These are phyloP conservation scores for Euspilapteryx auroguttella DNA, from an alignment of 2,888 invertebrate genomes.

Conservation along the genomic window DNA sequence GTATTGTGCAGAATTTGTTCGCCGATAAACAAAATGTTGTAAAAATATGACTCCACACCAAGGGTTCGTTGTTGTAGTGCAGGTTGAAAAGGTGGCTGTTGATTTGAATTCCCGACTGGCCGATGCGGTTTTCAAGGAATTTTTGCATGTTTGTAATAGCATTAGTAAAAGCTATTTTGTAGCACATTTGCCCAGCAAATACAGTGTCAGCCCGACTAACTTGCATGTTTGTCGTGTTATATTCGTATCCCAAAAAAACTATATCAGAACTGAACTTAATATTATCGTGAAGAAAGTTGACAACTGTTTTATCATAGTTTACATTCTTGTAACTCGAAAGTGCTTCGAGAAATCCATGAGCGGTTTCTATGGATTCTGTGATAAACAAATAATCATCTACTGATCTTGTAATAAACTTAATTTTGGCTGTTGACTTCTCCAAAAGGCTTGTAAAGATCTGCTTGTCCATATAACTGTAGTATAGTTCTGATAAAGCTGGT, in stretches of 20 bases:
- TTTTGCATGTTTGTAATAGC: slow-evolving; percentile 24
- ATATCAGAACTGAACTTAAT: slow-evolving; percentile 27
- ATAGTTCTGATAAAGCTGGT: slow-evolving; percentile 48
- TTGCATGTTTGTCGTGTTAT: slow-evolving; percentile 31
- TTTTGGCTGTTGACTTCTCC: slow-evolving; percentile 12
- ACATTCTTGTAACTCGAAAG: slow-evolving; percentile 39
- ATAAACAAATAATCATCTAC: slow-evolving; percentile 54
- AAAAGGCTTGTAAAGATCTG: slow-evolving; percentile 25
- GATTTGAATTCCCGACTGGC: slow-evolving; percentile 43
- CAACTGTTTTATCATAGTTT: slow-evolving; percentile 38
- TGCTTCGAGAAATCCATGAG: slow-evolving; percentile 27
- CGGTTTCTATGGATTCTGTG: slow-evolving; percentile 35
- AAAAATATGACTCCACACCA: slow-evolving; percentile 41
- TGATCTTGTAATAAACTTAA: slow-evolving; percentile 35
- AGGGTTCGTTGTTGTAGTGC: slow-evolving; percentile 26
- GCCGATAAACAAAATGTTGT: slow-evolving; percentile 44
- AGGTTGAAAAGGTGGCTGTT: slow-evolving; percentile 43
- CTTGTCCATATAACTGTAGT: slow-evolving; percentile 37
- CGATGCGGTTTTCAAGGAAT: slow-evolving; percentile 41
- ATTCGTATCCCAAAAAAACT: slow-evolving; percentile 38
- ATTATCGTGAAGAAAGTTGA: slow-evolving; percentile 27
- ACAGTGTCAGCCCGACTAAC: slow-evolving; percentile 36
- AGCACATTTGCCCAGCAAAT: slow-evolving; percentile 44
- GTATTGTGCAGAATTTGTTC: slow-evolving; percentile 48
- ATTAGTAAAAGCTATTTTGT: slow-evolving; percentile 39